Evolutionary conservation across 30 jellyfish, hydroid and myxozoan species (phyloP), one percentile per base, ranked within the genome.

Genomic region (Aurelia aurita): DNA sequence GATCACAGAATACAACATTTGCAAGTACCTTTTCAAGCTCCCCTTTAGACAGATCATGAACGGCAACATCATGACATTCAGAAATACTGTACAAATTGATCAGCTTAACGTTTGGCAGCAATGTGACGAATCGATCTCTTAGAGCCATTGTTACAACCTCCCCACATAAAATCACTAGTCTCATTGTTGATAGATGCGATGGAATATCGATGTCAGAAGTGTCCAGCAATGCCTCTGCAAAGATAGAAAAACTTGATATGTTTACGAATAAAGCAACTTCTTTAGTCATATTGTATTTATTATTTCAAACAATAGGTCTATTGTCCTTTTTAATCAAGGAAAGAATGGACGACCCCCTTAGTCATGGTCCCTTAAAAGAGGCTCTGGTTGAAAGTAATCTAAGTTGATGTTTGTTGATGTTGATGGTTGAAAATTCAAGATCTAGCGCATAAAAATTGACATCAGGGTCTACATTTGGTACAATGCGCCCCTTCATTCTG

Each of bases 131-230:
- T 25, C 97, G 85, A 47, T 82, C 87, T 39, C 97, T 79, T 35
- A 90, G 25, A n/a, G 94, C 88, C 91, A 85, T 90, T 47, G 97
- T 90, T 19, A 90, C 97, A 11, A 90, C 97, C 60, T 90, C 97
- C 15, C 97, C 97, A 71, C 97, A 90, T 15, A 90, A 73, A 71
- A 96, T 69, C 28, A 90, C 80, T 11, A 60, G 18, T 64, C 78
- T 71, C 84, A 90, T 58, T 19, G 87, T 25, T 49, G 65, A 31
- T 15, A 90, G 62, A 67, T 66, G 63, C 43, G 21, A 2, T 13
- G 72, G 51, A n/a, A 83, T 39, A 27, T 90, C 89, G 25, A 77
- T 44, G 58, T 72, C 80, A 3, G 72, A 13, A 2, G 86, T 74
- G 61, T 75, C 96, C 27, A 90, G 89, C 44, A 90, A 25, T 19